Conservation (phyloP, 2,888 invertebrate genomes). For the Pomacea canaliculata region DNA sequence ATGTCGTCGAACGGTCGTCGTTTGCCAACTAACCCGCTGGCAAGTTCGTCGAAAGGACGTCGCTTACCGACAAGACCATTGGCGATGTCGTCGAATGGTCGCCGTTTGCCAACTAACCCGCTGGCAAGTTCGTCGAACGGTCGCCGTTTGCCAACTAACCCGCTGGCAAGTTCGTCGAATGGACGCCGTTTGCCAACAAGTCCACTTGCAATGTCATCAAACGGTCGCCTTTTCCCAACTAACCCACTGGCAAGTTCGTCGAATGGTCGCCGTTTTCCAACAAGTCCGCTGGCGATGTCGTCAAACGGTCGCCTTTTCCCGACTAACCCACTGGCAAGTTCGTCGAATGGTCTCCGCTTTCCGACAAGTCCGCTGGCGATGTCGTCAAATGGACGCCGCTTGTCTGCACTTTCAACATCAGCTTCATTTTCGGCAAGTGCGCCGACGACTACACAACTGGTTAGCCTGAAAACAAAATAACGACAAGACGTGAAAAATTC, state of each 20-base stretch:
- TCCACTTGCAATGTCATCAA: not conserved
- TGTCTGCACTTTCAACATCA: constrained; percentile 11
- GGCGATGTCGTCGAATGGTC: not conserved
- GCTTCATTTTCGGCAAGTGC: too few relatives aligned
- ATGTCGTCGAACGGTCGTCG: constrained; percentile 15
- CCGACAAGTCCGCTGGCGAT: constrained; percentile 7
- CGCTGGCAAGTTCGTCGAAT: constrained; percentile 4
- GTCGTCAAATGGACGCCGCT: constrained; percentile 21
- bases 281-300: not conserved
- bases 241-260: not conserved
- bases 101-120: not conserved
- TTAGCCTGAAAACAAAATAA: too few relatives aligned
- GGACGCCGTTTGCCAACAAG: not conserved
- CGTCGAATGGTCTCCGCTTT: not conserved
- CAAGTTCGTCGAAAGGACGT: not conserved
- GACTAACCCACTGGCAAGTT: not conserved
- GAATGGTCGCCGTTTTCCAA: not conserved
- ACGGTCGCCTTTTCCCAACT: not conserved
- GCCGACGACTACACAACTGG: too few relatives aligned
- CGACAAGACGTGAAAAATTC: too few relatives aligned
- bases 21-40: constrained; percentile 29
- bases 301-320: not conserved
- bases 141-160: constrained; percentile 27
- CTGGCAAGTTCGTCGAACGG: constrained; percentile 18
- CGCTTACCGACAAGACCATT: not conserved